Base-by-base conservation (phyloP, 2,797 vertebrate species). In the Gadopsis marmoratus region DNA sequence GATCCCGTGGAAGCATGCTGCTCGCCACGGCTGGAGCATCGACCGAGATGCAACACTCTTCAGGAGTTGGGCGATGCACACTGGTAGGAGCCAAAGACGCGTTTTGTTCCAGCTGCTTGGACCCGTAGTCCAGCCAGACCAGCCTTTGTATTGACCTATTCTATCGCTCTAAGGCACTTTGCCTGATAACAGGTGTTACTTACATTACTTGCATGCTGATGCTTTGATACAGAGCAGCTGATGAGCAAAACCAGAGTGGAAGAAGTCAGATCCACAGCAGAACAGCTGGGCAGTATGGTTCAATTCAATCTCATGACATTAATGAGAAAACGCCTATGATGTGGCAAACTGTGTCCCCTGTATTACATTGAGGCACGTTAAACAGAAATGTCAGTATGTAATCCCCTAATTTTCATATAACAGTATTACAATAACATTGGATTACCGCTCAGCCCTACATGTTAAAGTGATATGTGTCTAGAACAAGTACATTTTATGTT, bases 1-100 rank as follows among this genome's bases (percentile, higher is more conserved):
- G 78, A 96, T 96, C 84, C 95, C 96, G 2, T 96, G 96, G 96
- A 96, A 95, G 71, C 96, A 96, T 7, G 96, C 95, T 0, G 95
- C 95, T 67, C 95, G 95, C 54, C 96, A 96, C 9, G 95, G 96
- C 63, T 96, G 95, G 95, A 95, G 93, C 60, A 95, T 96, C 37
- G 95, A 96, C 87, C 89, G 89, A 65, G 96, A 96, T 81, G 96
- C 96, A 23, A 94, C 94, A 11, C 94, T 96, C 66, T 96, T 96
- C 90, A 91, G 94, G 85, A 96, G 94, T 74, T 96, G 96, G 96
- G 95, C 96, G 19, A 93, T 95, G 83, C 95, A 96, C 88, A 96
- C 96, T 56, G 96, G 96, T 96, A 91, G 63, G 84, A 72, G 47
- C 41, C 33, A 70, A 1, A 71, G 6, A 21, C 12, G 7, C 29